A percentile compares a stretch with the other conserved stretches of the same genome.
These are phyloP conservation scores for Ips nitidus DNA, from an alignment of 1,140 invertebrate genomes.

Conservation along the genomic window DNA sequence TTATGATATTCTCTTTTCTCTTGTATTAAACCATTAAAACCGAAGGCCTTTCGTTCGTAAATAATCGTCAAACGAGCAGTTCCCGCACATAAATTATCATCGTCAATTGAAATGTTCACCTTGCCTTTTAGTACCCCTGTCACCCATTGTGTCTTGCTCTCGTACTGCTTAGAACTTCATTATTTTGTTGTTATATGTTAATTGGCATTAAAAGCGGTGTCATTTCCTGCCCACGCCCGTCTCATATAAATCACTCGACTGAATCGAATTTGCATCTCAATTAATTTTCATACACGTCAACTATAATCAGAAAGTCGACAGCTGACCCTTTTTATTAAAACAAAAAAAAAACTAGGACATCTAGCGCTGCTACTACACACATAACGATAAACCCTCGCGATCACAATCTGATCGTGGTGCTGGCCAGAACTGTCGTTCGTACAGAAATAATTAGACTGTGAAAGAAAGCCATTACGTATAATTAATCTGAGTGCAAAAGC, in stretches of 20 bases:
- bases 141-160: neutral
- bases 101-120: slow-evolving; percentile 1
- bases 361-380: neutral
- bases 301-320: neutral
- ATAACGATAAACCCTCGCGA: neutral
- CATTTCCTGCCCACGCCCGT: neutral
- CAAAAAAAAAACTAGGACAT: neutral
- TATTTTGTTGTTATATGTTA: neutral
- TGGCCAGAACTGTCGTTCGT: neutral
- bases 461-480: slow-evolving; percentile 10
- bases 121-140: neutral
- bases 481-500: slow-evolving; percentile 16
- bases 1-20: too few relatives aligned
- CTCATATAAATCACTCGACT: neutral
- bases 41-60: neutral
- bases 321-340: neutral
- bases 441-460: slow-evolving; percentile 10
- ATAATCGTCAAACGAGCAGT: neutral
- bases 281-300: neutral
- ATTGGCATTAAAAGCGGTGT: neutral
- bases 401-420: neutral
- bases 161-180: neutral
- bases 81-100: neutral
- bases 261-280: slow-evolving; percentile 3
- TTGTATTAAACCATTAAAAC: slow-evolving; percentile 2